phyloP scores from a whole-genome alignment of 2,797 vertebrate genomes.

The Hydrolagus colliei region DNA sequence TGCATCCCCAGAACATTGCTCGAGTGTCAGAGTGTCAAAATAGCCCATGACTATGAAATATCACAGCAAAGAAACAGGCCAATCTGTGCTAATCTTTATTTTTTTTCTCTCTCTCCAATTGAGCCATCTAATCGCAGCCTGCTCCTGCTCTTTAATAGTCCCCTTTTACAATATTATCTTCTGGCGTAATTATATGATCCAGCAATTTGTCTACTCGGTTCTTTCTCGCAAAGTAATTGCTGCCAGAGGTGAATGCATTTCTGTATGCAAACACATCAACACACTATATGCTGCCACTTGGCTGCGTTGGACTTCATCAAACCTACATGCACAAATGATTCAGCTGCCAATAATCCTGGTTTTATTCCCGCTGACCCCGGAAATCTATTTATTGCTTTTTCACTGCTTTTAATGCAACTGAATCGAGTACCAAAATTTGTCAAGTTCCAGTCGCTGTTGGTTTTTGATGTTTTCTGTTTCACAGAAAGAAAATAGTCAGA shows the following conservation, averaged over 20 bases:
- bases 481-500: too few relatives aligned
- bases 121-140: too few relatives aligned
- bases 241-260: background rate
- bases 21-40: too few relatives aligned
- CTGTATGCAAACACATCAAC: background rate
- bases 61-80: too few relatives aligned
- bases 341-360: background rate
- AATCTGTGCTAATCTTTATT: too few relatives aligned
- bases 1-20: too few relatives aligned
- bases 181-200: background rate
- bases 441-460: background rate
- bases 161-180: background rate
- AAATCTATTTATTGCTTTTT: background rate
- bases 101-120: too few relatives aligned
- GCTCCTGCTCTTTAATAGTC: too few relatives aligned
- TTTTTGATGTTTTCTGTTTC: background rate
- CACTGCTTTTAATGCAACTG: background rate
- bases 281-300: background rate
- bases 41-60: too few relatives aligned
- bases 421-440: background rate
- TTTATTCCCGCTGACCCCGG: background rate
- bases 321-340: background rate
- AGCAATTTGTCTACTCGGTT: background rate
- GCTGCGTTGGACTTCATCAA: background rate
- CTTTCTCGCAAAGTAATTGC: background rate